A percentile compares a stretch with the other conserved stretches of the same genome.
Conservation (phyloP, 37 sponge, comb jelly and placozoan species). For the Halichondria panicea region DNA sequence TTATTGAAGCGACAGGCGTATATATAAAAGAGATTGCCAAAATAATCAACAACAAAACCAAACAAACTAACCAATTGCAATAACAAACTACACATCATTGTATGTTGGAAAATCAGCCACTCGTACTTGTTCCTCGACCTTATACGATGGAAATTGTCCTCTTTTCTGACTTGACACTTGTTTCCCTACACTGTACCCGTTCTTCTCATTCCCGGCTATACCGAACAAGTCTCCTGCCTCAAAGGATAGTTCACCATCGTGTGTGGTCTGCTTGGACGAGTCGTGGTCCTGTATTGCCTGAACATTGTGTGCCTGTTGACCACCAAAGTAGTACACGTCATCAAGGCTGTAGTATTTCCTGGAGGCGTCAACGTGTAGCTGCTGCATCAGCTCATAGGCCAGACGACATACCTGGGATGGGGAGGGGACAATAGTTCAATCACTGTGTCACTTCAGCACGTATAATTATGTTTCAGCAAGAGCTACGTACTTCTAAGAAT, state of each 20-base stretch:
- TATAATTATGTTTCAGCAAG: too few relatives aligned
- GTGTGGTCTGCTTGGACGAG: slow-evolving; percentile 9
- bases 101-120: slow-evolving; percentile 68
- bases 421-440: not conserved
- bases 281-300: slow-evolving; percentile 8
- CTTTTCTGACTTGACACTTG: not conserved
- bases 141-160: slow-evolving; percentile 71
- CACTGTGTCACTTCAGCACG: too few relatives aligned
- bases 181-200: slow-evolving; percentile 66
- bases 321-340: slow-evolving; percentile 88
- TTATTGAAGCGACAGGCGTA: too few relatives aligned
- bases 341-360: slow-evolving; percentile 67
- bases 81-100: too few relatives aligned
- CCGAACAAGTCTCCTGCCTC: slow-evolving; percentile 64
- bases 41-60: too few relatives aligned
- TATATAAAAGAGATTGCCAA: too few relatives aligned
- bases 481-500: too few relatives aligned
- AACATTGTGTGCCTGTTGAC: slow-evolving; percentile 65
- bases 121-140: slow-evolving; percentile 60
- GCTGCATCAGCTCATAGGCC: slow-evolving; percentile 87
- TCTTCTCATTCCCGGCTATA: slow-evolving; percentile 76
- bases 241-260: slow-evolving; percentile 26
- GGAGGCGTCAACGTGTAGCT: slow-evolving; percentile 78
- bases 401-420: slow-evolving; percentile 80
- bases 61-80: too few relatives aligned